These are phyloP conservation scores for Gari tellinella DNA, from an alignment of 2,888 invertebrate genomes.

Conservation along the genomic window DNA sequence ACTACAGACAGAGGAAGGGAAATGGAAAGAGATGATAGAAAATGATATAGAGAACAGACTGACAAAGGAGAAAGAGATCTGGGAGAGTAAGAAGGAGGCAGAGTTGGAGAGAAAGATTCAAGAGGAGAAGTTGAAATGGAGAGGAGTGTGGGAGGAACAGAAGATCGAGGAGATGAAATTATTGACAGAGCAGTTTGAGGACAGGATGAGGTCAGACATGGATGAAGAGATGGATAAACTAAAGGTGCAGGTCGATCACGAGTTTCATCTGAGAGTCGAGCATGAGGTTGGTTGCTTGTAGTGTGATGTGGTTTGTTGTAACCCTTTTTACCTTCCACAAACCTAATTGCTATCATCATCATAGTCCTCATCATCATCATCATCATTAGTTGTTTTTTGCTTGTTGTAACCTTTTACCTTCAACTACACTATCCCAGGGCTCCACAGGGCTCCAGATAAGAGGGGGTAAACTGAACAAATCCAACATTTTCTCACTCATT, in stretches of 20 bases:
- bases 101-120: conserved; percentile 29
- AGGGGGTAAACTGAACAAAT: too few species aligned
- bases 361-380: conserved; percentile 19
- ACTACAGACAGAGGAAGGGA: conserved; percentile 54
- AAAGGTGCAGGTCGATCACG: conserved; percentile 42
- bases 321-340: not conserved
- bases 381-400: not conserved
- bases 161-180: conserved; percentile 41
- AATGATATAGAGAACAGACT: conserved; percentile 50
- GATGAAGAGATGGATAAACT: conserved; percentile 56
- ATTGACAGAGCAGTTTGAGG: conserved; percentile 32
- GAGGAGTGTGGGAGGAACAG: conserved; percentile 33
- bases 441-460: too few species aligned
- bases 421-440: too few species aligned
- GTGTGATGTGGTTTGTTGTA: conserved; percentile 2
- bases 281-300: conserved; percentile 52
- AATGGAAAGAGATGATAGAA: conserved; percentile 56
- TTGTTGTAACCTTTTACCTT: too few species aligned
- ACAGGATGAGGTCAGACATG: conserved; percentile 34
- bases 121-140: conserved; percentile 32
- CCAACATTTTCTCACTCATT: too few species aligned
- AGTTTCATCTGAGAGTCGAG: conserved; percentile 42
- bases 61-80: conserved; percentile 43
- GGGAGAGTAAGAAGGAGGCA: conserved; percentile 21
- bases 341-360: conserved; percentile 7